Evolutionary conservation across 1,140 invertebrate species (phyloP), one percentile per base, ranked within the genome.

Genomic region (Anthonomus grandis): DNA sequence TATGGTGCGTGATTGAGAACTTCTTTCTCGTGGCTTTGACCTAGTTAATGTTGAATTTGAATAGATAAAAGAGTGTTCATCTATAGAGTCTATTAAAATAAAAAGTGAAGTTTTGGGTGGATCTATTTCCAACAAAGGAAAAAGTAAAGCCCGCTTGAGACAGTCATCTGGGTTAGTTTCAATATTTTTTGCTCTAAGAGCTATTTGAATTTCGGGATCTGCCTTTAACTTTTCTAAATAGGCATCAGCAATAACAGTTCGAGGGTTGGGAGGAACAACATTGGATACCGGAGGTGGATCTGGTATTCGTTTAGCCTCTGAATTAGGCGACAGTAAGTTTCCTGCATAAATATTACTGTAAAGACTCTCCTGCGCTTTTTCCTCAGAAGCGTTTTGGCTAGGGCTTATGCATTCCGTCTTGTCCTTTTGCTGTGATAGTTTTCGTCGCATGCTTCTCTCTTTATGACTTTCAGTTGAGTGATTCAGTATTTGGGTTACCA

Each of bases 51-150:
- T 75, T 4, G 73, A 74, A 63, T 69, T 74, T 4, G 70, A 68
- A 51, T 72, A 71, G 18, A 70, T 64, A 45, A 74, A 72, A 0
- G 66, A 67, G 55, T 78, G 85, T 70, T 95, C 93, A 71, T 97
- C 94, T 17, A 97, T 89, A 0, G 91, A 95, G 68, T 97, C 94
- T 1, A 97, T 90, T 8, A 97, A 72, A 9, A 96, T 76, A 63
- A 95, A 85, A 52, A 95, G 79, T 15, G 89, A 86, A 39, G 87
- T 87, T 60, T 93, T 90, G 2, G 86, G 89, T 27, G 84, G 86
- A 59, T 88, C 89, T 1, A 90, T 84, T 70, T 91, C 90, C n/a
- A 91, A 73, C 9, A 95, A 70, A 0, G 91, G 91, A 68, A 95
- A 89, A 0, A 97, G 76, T 0, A 97, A 77, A 0, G 90, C 89